A percentile compares a stretch with the other conserved stretches of the same genome.
Conservation (phyloP, 2,113 vertebrate species). For the Elachura formosa region DNA sequence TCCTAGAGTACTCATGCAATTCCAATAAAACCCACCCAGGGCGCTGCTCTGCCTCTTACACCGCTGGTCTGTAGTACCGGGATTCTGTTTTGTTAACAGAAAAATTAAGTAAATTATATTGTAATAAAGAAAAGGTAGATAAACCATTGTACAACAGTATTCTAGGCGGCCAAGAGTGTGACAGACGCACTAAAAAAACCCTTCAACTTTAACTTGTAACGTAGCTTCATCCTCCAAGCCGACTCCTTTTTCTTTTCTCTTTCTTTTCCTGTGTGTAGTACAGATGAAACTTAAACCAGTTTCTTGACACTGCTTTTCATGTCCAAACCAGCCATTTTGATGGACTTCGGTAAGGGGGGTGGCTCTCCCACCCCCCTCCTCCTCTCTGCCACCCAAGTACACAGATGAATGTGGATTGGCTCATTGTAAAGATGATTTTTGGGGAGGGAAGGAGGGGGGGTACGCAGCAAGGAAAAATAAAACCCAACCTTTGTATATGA, state of each 20-base stretch:
- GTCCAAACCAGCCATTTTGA: constrained; percentile 84
- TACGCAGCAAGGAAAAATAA: constrained; percentile 46
- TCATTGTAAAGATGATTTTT: constrained; percentile 74
- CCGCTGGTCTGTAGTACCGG: constrained; percentile 86
- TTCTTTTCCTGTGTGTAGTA: constrained; percentile 81
- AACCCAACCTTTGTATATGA: constrained; percentile 79
- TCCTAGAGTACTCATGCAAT: constrained; percentile 91
- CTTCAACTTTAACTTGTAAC: constrained; percentile 88
- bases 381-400: constrained; percentile 32
- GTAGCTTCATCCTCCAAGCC: constrained; percentile 84
- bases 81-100: constrained; percentile 90
- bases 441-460: constrained; percentile 40
- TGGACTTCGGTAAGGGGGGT: constrained; percentile 72
- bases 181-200: constrained; percentile 79
- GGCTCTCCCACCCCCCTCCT: constrained; percentile 32
- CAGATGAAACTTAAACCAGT: constrained; percentile 74
- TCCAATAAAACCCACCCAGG: constrained; percentile 73
- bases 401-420: constrained; percentile 78
- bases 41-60: constrained; percentile 73
- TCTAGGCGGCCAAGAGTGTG: constrained; percentile 90
- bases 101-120: constrained; percentile 98
- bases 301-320: constrained; percentile 90
- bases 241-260: constrained; percentile 72
- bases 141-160: constrained; percentile 97
- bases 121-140: constrained; percentile 93